These are phyloP conservation scores for Danio aesculapii DNA, from an alignment of 2,797 vertebrate species.

Conservation along the genomic window DNA sequence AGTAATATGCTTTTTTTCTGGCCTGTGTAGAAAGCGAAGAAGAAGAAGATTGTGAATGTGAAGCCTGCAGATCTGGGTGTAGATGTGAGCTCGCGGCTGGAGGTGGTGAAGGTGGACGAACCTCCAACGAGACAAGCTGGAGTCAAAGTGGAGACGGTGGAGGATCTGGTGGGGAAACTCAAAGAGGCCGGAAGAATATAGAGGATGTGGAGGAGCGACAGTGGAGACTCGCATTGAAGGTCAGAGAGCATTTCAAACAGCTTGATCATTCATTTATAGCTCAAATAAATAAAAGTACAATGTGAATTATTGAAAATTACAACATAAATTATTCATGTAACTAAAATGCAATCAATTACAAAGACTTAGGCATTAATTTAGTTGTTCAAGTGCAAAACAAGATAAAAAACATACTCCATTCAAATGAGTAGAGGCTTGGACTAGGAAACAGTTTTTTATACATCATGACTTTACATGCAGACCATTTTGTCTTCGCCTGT, in stretches of 20 bases:
- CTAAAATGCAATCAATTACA: too few relatives aligned
- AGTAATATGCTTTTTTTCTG: not conserved
- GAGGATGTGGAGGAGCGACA: constrained; percentile 46
- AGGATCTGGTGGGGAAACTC: constrained; percentile 86
- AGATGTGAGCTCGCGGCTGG: constrained; percentile 82
- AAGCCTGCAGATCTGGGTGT: constrained; percentile 87
- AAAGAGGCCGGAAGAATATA: constrained; percentile 84
- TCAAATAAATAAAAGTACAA: too few relatives aligned
- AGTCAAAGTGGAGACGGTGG: constrained; percentile 87
- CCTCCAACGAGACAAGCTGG: constrained; percentile 87
- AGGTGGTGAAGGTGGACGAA: constrained; percentile 86
- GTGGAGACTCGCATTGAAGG: constrained; percentile 12
- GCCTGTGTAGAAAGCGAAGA: constrained; percentile 89
- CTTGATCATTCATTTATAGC: too few relatives aligned
- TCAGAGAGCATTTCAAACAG: not conserved
- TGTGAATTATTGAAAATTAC: too few relatives aligned
- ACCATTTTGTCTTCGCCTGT: not conserved
- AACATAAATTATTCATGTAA: too few relatives aligned
- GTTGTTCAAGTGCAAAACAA: too few relatives aligned
- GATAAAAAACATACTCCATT: too few relatives aligned
- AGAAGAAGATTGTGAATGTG: constrained; percentile 88
- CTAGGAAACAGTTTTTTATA: too few relatives aligned
- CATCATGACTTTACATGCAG: too few relatives aligned
- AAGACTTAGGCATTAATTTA: too few relatives aligned
- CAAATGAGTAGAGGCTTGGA: too few relatives aligned